Base-by-base conservation (phyloP, 2,797 vertebrate species). In the Acrossocheilus fasciatus region DNA sequence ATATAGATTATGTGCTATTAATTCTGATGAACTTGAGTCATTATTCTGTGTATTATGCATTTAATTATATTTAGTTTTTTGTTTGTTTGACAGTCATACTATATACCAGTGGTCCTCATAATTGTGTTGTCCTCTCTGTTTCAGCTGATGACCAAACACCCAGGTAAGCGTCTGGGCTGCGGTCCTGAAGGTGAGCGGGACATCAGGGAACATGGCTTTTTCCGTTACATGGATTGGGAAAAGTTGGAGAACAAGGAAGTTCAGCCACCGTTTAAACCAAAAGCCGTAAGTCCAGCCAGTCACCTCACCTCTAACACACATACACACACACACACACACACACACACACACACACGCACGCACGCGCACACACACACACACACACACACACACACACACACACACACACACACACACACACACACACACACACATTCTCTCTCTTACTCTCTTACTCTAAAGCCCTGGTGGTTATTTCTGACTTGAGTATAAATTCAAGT, bases 201-300 rank as follows among this genome's bases (percentile, higher is more conserved):
- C 93, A 98, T 99, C 92, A 98, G 97, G 91, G 98, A 99, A 66
- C 98, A 99, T 0, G 98, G 97, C 0, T 99, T 99, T 94, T 99
- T 99, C 96, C 97, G 98, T 89, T 99, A 98, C 89, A 99, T 99
- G 79, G 98, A 99, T 92, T 99, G 98, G 98, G 98, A 99, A 91
- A 99, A 99, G 90, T 96, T 99, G 87, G 96, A 98, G 93, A 97
- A 96, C 90, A 99, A 98, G 91, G 98, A 99, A 92, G 96, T 99
- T 80, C 98, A 99, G 90, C 98, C 98, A 0, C 98, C 98, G 0
- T 99, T 99, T 94, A 99, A 99, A 95, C 98, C 98, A 23, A 99
- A 99, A 96, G 94, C 98, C 90, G 98, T 99, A 95, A 98, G 98
- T 98, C 23, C 50, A 54, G 45, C 80, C 18, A 36, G 14, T 52